Evolutionary conservation across 2,888 invertebrate species (phyloP), one percentile per base, ranked within the genome.

Genomic region (Junonia oenone): DNA sequence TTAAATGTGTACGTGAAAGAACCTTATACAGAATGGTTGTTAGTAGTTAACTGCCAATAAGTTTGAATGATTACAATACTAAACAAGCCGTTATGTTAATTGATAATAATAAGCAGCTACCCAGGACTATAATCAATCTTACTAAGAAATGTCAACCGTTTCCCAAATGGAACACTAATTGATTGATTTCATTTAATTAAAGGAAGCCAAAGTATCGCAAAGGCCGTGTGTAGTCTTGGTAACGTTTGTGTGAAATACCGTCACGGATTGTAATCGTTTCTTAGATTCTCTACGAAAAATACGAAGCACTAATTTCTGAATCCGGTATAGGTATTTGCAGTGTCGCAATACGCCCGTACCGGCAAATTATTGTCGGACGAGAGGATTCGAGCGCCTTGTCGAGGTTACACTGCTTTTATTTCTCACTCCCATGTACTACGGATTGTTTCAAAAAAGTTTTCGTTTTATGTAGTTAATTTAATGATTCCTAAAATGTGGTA

Each of bases 291-390:
- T 29, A 4, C 47, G 14, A n/a, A 15, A 57, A 38, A 57, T 51
- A 56, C 37, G 45, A 19, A 5, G 29, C 47, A 29, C 31, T 46
- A 45, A 38, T 38, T 37, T 50, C 49, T 45, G 27, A 58, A 56
- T 55, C 6, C 64, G 35, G 68, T 74, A 70, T 73, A 69, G 61
- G 68, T 65, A 59, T 63, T 60, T 63, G 57, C 58, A 62, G 66
- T 70, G 67, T 67, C 65, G 65, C 58, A 59, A 63, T 51, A 61
- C 63, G 43, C 48, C 64, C 67, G 69, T 70, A 71, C 61, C 64
- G 58, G 71, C 72, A 73, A 79, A 79, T 77, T 77, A 76, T 76
- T 66, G 71, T 63, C 63, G 53, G 57, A 63, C 66, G 63, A 68
- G 67, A 64, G 66, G 66, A 64, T 53, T 59, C 52, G 58, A 62